Conservation (phyloP, 2,888 invertebrate species). For the Agonopterix arenella region DNA sequence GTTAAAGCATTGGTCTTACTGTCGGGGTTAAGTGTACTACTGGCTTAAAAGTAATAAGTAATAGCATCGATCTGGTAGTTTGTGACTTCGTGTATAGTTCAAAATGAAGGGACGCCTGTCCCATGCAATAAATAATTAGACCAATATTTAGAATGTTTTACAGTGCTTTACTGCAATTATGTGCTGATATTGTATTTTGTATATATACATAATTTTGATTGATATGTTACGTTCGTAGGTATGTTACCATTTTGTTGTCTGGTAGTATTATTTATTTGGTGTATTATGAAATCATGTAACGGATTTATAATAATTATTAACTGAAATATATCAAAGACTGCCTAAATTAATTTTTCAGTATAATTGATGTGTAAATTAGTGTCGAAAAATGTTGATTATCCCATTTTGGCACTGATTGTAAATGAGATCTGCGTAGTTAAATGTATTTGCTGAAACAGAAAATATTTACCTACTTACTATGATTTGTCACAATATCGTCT, state of each 20-base stretch:
- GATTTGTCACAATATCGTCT: constrained; percentile 28
- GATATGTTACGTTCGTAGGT: constrained; percentile 54
- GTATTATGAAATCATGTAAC: constrained; percentile 54
- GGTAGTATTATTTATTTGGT: constrained; percentile 64
- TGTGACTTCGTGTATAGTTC: constrained; percentile 37
- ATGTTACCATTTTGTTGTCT: constrained; percentile 67
- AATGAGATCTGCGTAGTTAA: constrained; percentile 12
- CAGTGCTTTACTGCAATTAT: constrained; percentile 64
- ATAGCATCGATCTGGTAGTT: constrained; percentile 54
- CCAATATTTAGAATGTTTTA: constrained; percentile 74
- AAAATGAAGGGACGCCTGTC: constrained; percentile 35
- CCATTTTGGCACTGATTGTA: constrained; percentile 24
- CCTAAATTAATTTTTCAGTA: constrained; percentile 49
- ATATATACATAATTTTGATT: constrained; percentile 50
- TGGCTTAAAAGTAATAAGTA: constrained; percentile 29
- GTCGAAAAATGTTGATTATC: constrained; percentile 44
- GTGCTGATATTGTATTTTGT: constrained; percentile 64
- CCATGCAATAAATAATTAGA: constrained; percentile 71
- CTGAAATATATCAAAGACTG: constrained; percentile 72
- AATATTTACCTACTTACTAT: not conserved
- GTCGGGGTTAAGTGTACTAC: constrained; percentile 18
- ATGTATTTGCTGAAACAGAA: too few relatives aligned
- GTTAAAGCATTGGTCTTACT: too few relatives aligned
- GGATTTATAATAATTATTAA: constrained; percentile 51
- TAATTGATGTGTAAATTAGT: constrained; percentile 44